phyloP scores from a whole-genome alignment of 2,113 vertebrate species.

The Entomyzon cyanotis region DNA sequence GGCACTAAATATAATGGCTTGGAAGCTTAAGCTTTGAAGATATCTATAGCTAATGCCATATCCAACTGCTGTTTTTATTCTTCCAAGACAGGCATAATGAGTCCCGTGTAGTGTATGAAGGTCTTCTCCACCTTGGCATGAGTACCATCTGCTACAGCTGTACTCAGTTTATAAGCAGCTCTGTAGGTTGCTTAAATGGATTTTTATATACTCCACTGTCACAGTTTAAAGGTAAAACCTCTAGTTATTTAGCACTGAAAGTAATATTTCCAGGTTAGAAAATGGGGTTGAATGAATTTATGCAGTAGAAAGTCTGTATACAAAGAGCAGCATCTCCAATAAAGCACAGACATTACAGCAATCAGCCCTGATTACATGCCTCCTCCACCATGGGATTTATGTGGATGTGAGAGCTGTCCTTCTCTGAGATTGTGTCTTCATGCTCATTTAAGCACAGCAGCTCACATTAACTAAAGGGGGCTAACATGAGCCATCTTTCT shows the following conservation, averaged over 20 bases:
- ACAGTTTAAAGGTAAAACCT: not conserved
- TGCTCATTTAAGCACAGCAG: conserved; percentile 1
- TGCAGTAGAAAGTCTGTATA: not conserved
- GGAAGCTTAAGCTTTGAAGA: not conserved
- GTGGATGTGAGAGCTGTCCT: not conserved
- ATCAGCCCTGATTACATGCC: not conserved
- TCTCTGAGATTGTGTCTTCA: not conserved
- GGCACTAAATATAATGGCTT: not conserved
- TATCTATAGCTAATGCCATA: not conserved
- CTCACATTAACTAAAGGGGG: not conserved
- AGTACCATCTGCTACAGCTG: not conserved
- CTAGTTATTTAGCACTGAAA: not conserved
- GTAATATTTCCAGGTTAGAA: not conserved
- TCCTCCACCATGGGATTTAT: not conserved
- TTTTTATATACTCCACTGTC: not conserved
- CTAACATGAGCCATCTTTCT: not conserved
- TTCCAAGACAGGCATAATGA: not conserved
- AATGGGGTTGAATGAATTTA: not conserved
- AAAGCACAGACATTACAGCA: not conserved
- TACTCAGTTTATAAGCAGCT: not conserved
- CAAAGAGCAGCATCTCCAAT: not conserved
- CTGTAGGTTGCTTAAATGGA: not conserved
- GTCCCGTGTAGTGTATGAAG: not conserved
- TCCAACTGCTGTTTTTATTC: not conserved
- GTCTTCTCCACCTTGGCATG: not conserved